Evolutionary conservation across 2,888 invertebrate species (phyloP).

Genomic region (Caenorhabditis sp.): DNA sequence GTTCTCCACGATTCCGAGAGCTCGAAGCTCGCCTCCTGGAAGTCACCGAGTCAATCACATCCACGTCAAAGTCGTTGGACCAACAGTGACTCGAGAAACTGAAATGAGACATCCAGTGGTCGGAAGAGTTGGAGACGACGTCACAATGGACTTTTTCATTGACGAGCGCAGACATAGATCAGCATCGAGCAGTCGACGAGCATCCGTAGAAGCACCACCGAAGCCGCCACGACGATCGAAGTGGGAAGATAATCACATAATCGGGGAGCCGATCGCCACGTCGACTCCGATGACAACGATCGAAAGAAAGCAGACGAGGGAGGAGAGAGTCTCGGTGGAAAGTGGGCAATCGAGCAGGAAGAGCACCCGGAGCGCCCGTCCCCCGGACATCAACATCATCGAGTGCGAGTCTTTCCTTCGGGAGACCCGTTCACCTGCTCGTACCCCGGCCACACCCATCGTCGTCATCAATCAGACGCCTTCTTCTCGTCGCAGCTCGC

Average conservation of each 20-base stretch:
- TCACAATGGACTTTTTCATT: constrained; percentile 44
- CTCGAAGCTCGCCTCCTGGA: constrained; percentile 26
- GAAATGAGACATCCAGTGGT: constrained; percentile 20
- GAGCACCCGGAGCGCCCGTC: constrained; percentile 37
- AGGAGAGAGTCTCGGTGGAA: constrained; percentile 24
- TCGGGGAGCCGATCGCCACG: constrained; percentile 58
- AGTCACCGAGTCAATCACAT: constrained; percentile 39
- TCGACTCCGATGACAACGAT: constrained; percentile 64
- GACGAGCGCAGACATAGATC: background rate
- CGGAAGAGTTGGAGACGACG: constrained; percentile 39
- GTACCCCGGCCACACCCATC: constrained; percentile 60
- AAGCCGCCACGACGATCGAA: constrained; percentile 55
- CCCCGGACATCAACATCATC: constrained; percentile 53
- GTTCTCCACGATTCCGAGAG: constrained; percentile 48
- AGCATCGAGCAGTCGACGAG: constrained; percentile 1
- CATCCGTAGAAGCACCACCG: constrained; percentile 38
- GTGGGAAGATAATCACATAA: constrained; percentile 26
- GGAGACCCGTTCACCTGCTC: constrained; percentile 21
- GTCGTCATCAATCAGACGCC: constrained; percentile 63
- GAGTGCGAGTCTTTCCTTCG: constrained; percentile 34
- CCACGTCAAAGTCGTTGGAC: constrained; percentile 44
- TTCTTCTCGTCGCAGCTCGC: constrained; percentile 50
- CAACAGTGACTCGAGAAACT: constrained; percentile 23
- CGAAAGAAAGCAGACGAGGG: constrained; percentile 38
- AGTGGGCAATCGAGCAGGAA: constrained; percentile 39